These are phyloP conservation scores for Drosophila jambulina DNA, from an alignment of 1,140 invertebrate species.

Conservation along the genomic window DNA sequence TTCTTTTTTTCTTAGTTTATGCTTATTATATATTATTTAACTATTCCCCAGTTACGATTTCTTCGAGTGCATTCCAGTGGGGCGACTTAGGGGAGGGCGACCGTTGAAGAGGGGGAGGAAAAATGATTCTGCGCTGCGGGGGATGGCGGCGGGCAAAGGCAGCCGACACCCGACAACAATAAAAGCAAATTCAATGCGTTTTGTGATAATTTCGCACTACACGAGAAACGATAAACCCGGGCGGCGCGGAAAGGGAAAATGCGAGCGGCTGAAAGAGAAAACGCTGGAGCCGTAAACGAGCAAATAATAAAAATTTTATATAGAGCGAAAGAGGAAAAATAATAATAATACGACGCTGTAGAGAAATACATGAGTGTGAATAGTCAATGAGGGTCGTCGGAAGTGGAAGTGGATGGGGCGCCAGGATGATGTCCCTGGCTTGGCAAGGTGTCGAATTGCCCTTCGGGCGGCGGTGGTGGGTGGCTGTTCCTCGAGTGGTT, in stretches of 20 bases:
- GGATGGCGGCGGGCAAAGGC: constrained; percentile 25
- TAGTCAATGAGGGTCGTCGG: constrained; percentile 71
- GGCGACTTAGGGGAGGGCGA: neutral
- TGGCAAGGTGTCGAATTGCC: constrained; percentile 45
- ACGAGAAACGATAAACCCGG: constrained; percentile 59
- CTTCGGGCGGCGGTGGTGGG: constrained; percentile 13
- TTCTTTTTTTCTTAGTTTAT: too few species aligned
- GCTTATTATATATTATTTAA: too few species aligned
- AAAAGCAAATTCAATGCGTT: constrained; percentile 83
- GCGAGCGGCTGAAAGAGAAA: constrained; percentile 12
- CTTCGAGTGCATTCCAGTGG: neutral
- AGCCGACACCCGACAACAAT: constrained; percentile 67
- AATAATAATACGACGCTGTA: constrained; percentile 43
- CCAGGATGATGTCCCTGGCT: neutral
- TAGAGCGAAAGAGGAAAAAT: constrained; percentile 46
- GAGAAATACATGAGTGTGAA: constrained; percentile 79
- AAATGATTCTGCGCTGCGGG: constrained; percentile 26
- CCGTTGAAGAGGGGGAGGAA: constrained; percentile 22
- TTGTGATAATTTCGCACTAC: constrained; percentile 78
- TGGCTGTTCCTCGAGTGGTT: constrained; percentile 34
- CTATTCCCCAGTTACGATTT: neutral
- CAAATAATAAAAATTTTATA: constrained; percentile 77
- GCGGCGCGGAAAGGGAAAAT: constrained; percentile 16
- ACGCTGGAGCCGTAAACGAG: constrained; percentile 70
- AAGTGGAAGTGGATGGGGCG: constrained; percentile 24